phyloP scores from a whole-genome alignment of 2,797 vertebrate genomes.

The Crenichthys baileyi region DNA sequence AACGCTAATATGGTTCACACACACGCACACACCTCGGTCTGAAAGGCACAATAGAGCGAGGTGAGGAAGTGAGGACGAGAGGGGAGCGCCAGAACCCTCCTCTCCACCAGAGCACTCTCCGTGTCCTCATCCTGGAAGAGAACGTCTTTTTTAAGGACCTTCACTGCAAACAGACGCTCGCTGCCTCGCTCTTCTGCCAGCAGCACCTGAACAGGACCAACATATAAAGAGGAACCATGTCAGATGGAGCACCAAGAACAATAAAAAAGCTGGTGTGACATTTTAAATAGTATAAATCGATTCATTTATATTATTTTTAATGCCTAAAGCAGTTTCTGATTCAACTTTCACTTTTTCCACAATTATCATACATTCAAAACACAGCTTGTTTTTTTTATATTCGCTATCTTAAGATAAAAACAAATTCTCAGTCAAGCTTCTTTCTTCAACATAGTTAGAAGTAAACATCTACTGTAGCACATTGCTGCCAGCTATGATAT shows the following conservation, averaged over 20 bases:
- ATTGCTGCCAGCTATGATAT: conserved; percentile 13
- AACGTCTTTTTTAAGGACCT: conserved; percentile 94
- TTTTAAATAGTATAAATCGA: conserved; percentile 12
- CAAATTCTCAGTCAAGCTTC: not conserved
- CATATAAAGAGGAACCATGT: not conserved
- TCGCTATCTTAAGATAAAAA: not conserved
- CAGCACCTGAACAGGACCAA: conserved; percentile 82
- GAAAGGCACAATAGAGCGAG: conserved; percentile 89
- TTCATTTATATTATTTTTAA: not conserved
- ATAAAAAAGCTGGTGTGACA: not conserved
- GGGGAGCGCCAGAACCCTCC: conserved; percentile 86
- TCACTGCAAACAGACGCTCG: conserved; percentile 89
- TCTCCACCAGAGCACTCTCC: conserved; percentile 92
- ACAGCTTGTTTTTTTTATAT: too few relatives aligned
- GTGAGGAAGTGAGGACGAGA: conserved; percentile 91
- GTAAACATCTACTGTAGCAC: conserved; percentile 14
- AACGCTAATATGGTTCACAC: conserved; percentile 32
- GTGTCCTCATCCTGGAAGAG: conserved; percentile 94
- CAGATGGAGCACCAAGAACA: conserved; percentile 3
- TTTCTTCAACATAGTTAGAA: conserved; percentile 14
- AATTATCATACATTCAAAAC: not conserved
- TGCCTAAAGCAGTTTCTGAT: not conserved
- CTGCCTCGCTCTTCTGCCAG: conserved; percentile 88
- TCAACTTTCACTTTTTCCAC: not conserved
- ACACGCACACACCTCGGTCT: conserved; percentile 81